Percentiles rank a stretch among this genome's conserved stretches.
These are phyloP conservation scores for Passerculus sandwichensis DNA, from an alignment of 2,797 vertebrate species.

Conservation along the genomic window DNA sequence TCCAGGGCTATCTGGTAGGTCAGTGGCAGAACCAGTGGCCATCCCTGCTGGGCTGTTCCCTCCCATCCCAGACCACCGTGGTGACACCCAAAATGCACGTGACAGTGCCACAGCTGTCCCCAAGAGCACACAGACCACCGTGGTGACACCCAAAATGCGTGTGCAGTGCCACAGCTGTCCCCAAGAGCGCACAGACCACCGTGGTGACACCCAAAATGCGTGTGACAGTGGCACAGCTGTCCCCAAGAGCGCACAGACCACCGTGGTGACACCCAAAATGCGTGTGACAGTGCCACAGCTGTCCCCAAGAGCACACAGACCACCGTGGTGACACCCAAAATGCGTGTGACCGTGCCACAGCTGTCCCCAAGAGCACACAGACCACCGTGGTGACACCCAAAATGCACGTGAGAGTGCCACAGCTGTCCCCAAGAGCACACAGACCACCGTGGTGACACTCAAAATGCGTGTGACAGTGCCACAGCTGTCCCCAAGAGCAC, in stretches of 20 bases:
- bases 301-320: neutral
- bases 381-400: too few species aligned
- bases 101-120: neutral
- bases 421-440: neutral
- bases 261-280: rapidly evolving
- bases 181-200: too few species aligned
- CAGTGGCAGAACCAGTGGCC: neutral
- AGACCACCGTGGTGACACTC: rapidly evolving
- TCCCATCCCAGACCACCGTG: neutral
- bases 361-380: too few species aligned
- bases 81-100: rapidly evolving
- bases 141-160: too few species aligned
- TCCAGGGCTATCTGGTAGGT: neutral
- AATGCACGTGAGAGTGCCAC: too few species aligned
- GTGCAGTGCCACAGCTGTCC: too few species aligned
- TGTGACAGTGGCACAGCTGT: too few species aligned
- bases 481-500: neutral
- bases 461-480: rapidly evolving
- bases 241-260: neutral
- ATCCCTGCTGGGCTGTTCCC: neutral
- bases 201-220: too few species aligned
- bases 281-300: rapidly evolving
- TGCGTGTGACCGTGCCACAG: too few species aligned
- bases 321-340: too few species aligned
- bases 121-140: too few species aligned